Base-by-base conservation (phyloP, 2,113 vertebrate species). In the Felis catus region DNA sequence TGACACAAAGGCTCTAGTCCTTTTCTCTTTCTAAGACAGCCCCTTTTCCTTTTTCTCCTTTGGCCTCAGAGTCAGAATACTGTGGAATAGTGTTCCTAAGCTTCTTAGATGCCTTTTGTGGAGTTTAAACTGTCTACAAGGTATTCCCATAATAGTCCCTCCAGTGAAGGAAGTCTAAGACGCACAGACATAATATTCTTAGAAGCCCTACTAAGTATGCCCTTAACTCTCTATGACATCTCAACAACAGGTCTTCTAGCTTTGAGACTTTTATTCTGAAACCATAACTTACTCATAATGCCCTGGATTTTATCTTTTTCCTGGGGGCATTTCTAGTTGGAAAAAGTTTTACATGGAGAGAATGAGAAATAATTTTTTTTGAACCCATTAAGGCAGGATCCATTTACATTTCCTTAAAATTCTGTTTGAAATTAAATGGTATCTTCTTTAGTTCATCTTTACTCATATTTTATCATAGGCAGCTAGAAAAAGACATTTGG, bases 401-500 rank as follows among this genome's bases (percentile, higher is more conserved):
- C 48, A 97, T 94, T 96, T 89, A 73, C 31, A 89, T 90, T 79
- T 73, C 53, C 53, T 92, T 58, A 92, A 84, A 76, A 82, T 96
- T 78, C 25, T 86, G 41, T 81, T 93, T 89, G 53, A 96, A 92
- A 41, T 16, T 36, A 90, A 84, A 63, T n/a, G 9, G 33, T 65
- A 94, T 6, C 36, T 92, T 71, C 73, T 66, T 90, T 58, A 80
- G 53, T 78, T 79, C 27, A 53, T 58, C 21, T 90, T 53, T 29
- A 84, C 36, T 70, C 45, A 36, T 70, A 83, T 53, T n/a, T 71
- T 84, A 73, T 61, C 48, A 45, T 23, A 58, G 36, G 27, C 78
- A 89, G 45, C 36, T 84, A 73, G 51, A 84, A 94, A 21, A 51
- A 86, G 33, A 53, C 33, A 66, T 10, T 36, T 83, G 55, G 33